Base-by-base conservation (phyloP, 2,797 vertebrate genomes). In the Sebastes dallii region DNA sequence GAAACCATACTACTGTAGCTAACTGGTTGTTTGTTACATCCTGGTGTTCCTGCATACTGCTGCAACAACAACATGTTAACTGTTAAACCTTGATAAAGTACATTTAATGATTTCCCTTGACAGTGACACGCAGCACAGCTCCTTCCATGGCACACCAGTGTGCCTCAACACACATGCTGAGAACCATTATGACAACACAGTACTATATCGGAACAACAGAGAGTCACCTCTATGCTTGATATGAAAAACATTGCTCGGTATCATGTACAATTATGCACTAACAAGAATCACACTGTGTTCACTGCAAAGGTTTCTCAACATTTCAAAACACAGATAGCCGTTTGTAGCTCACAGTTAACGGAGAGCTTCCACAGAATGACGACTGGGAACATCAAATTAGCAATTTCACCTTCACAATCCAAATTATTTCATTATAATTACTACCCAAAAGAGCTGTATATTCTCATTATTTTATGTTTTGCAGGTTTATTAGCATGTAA, bases 1-100 rank as follows among this genome's bases (percentile, higher is more conserved):
- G 39, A 72, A 83, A 85, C 72, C 75, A 59, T 7, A 22, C 42
- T 25, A 29, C 55, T 70, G 76, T 22, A 24, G 55, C 36, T 72
- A 61, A 79, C 77, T 74, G 42, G 32, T 14, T 12, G 67, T 42
- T 71, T 59, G 27, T 58, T 78, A 68, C 72, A 36, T 72, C 66
- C 52, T 27, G 59, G 36, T 62, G 64, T 62, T 50, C 20, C 65
- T 73, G 78, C 56, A 30, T 25, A 18, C 66, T 70, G 69, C 68
- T 80, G 68, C 54, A 68, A 70, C 39, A 72, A 70, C 39, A 72
- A 25, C 20, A 42, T 78, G 50, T 52, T 60, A 85, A 9, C 16
- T 71, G 72, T 80, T 89, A 78, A 52, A 77, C 69, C 34, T 59
- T 12, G 55, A 81, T 60, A 22, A 76, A 72, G 74, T 16, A 72